These are phyloP conservation scores for Calephelis perditalis DNA, from an alignment of 2,888 invertebrate genomes.

Conservation along the genomic window DNA sequence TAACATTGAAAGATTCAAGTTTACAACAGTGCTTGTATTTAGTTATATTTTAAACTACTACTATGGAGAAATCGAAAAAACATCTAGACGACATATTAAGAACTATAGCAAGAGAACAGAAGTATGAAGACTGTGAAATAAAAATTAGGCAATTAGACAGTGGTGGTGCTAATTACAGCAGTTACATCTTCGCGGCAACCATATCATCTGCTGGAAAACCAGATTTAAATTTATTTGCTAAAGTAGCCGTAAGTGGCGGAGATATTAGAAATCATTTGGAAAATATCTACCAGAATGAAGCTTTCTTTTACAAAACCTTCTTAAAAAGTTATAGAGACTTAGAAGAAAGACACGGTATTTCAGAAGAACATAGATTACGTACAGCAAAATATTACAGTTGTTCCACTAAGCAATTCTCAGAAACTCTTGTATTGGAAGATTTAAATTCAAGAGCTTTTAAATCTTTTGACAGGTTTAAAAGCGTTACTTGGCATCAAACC, in stretches of 20 bases:
- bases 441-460: too few species aligned
- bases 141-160: neutral
- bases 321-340: neutral
- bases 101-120: neutral
- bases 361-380: neutral
- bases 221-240: neutral
- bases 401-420: neutral
- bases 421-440: neutral
- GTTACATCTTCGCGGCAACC: neutral
- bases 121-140: neutral
- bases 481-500: too few species aligned
- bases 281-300: neutral
- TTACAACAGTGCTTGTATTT: neutral
- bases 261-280: neutral
- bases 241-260: neutral
- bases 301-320: neutral
- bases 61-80: neutral
- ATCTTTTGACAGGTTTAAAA: too few species aligned
- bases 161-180: neutral
- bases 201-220: neutral
- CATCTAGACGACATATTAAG: neutral
- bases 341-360: neutral
- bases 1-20: neutral
- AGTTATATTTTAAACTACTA: neutral
- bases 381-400: neutral